phyloP scores from a whole-genome alignment of 2,888 invertebrate species.

The Ormia ochracea region DNA sequence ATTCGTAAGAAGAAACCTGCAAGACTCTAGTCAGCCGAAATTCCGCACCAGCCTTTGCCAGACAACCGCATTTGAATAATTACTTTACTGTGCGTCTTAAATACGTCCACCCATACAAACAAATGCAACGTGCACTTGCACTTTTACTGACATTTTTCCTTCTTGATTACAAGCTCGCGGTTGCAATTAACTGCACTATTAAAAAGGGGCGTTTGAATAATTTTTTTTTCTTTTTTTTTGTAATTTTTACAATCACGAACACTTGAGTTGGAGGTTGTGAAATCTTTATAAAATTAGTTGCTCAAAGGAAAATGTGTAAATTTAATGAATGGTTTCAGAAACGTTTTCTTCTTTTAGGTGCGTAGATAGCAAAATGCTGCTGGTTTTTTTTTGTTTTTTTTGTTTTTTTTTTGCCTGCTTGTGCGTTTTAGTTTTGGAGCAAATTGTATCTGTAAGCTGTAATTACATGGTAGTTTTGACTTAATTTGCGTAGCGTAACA shows the following conservation, averaged over 20 bases:
- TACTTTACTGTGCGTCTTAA: slow-evolving; percentile 44
- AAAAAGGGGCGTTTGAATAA: slow-evolving; percentile 53
- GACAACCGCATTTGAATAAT: slow-evolving; percentile 50
- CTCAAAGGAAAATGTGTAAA: slow-evolving; percentile 42
- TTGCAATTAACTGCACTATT: slow-evolving; percentile 51
- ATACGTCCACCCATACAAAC: not conserved
- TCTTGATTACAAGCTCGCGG: slow-evolving; percentile 38
- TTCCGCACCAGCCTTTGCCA: slow-evolving; percentile 10
- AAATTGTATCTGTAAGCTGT: not conserved
- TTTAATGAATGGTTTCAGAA: slow-evolving; percentile 37
- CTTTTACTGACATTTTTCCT: slow-evolving; percentile 29
- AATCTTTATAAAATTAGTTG: slow-evolving; percentile 41
- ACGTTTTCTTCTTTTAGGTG: not conserved
- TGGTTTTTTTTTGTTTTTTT: no score
- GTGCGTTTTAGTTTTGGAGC: not conserved
- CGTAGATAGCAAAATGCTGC: slow-evolving; percentile 9
- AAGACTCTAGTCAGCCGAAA: not conserved
- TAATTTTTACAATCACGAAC: not conserved
- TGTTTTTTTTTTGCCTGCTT: not conserved
- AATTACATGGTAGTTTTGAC: slow-evolving; percentile 36
- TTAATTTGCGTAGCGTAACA: slow-evolving; percentile 22
- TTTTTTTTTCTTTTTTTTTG: not conserved
- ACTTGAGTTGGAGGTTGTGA: slow-evolving; percentile 43
- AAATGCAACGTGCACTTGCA: slow-evolving; percentile 13
- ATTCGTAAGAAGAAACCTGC: no score